A percentile compares a stretch with the other conserved stretches of the same genome.
Evolutionary conservation across 2,797 vertebrate genomes (phyloP).

Genomic region (Psittacula derbiana): DNA sequence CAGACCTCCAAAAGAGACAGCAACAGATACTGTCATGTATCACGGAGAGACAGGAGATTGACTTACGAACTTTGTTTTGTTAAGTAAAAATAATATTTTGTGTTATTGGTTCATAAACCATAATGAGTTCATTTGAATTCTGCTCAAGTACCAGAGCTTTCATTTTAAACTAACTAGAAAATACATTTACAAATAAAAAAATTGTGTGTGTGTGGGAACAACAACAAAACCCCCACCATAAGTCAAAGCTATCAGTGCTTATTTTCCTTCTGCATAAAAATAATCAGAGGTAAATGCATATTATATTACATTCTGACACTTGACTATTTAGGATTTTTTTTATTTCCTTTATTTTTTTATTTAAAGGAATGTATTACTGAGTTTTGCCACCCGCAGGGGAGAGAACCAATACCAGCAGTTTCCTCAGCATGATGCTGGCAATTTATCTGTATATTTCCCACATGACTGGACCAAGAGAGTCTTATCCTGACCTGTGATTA

Average conservation of each 20-base stretch:
- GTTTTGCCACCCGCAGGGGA: background rate
- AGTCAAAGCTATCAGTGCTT: background rate
- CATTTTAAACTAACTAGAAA: background rate
- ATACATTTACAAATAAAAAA: background rate
- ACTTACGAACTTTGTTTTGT: background rate
- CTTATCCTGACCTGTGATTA: background rate
- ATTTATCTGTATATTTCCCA: background rate
- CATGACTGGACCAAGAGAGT: background rate
- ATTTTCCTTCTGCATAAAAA: background rate
- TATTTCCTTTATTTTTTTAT: background rate
- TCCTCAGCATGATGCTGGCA: background rate
- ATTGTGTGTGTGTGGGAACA: background rate
- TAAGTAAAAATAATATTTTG: background rate
- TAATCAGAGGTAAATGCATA: background rate
- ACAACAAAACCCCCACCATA: accelerated
- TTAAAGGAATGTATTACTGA: background rate
- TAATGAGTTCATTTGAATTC: background rate
- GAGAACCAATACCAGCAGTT: background rate
- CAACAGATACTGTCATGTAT: background rate
- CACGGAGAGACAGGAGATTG: background rate
- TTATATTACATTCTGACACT: background rate
- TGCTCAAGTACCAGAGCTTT: background rate
- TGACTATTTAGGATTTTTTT: background rate
- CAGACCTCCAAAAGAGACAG: background rate
- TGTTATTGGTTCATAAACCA: background rate